Percentiles rank a stretch among this genome's conserved stretches.
Conservation (phyloP, 2,888 invertebrate species). For the Incurvaria masculella region DNA sequence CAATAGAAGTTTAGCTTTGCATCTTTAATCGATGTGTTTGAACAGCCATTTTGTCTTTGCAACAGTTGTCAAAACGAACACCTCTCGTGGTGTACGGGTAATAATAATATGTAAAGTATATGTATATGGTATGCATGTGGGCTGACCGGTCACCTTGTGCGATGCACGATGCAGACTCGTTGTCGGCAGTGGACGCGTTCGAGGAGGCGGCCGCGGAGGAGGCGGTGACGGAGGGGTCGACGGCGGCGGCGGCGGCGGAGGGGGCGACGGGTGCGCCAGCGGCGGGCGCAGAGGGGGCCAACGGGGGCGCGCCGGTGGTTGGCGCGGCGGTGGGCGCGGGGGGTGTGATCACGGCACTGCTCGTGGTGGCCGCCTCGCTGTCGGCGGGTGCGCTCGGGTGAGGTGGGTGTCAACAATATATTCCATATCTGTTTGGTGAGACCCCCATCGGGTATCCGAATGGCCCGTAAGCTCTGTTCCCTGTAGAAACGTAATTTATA, state of each 20-base stretch:
- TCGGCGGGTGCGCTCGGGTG: constrained; percentile 72
- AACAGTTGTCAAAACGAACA: too few relatives aligned
- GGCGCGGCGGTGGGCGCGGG: constrained; percentile 49
- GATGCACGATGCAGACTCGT: constrained; percentile 25
- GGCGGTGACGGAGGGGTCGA: neutral
- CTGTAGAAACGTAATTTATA: too few relatives aligned
- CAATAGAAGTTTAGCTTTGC: too few relatives aligned
- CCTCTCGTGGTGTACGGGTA: too few relatives aligned
- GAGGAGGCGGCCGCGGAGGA: constrained; percentile 5
- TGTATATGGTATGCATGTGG: neutral
- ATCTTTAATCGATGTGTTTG: too few relatives aligned
- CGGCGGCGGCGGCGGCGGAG: constrained; percentile 19
- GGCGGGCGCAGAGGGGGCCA: neutral
- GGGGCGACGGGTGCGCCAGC: constrained; percentile 15
- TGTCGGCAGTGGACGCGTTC: constrained; percentile 43
- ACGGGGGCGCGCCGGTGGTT: constrained; percentile 21
- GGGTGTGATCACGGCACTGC: constrained; percentile 60
- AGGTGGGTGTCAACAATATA: constrained; percentile 55
- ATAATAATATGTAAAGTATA: too few relatives aligned
- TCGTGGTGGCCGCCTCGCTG: constrained; percentile 63
- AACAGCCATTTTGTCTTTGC: too few relatives aligned
- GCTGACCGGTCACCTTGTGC: neutral
- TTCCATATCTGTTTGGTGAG: constrained; percentile 2
- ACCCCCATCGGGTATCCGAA: neutral
- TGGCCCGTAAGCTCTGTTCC: too few relatives aligned